Evolutionary conservation across 2,797 vertebrate genomes (phyloP).

Genomic region (Dendrocincla tyrannina): DNA sequence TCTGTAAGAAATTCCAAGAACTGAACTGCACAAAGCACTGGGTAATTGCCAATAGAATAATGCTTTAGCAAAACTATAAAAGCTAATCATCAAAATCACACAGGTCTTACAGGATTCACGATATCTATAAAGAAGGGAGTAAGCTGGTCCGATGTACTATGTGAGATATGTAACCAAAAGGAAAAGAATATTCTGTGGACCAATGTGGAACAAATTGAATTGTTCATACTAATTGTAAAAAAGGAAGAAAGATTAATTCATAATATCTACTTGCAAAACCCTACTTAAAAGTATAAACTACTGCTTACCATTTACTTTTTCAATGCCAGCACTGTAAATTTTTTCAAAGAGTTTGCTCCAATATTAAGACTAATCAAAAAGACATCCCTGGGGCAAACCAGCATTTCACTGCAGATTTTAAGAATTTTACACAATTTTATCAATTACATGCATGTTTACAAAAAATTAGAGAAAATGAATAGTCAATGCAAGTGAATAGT

Average conservation of each 20-base stretch:
- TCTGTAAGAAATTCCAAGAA: not conserved
- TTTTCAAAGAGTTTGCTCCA: not conserved
- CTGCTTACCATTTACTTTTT: not conserved
- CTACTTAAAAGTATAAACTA: not conserved
- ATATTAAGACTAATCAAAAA: not conserved
- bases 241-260: not conserved
- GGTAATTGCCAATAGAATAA: not conserved
- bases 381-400: not conserved
- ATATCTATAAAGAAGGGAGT: not conserved
- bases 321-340: not conserved
- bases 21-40: not conserved
- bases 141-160: rapidly evolving
- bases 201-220: not conserved
- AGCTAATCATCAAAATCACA: not conserved
- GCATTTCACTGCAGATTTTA: not conserved
- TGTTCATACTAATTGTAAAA: not conserved
- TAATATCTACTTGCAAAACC: not conserved
- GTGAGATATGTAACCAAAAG: not conserved
- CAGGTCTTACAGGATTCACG: not conserved
- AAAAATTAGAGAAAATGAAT: not conserved
- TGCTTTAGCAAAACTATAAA: not conserved
- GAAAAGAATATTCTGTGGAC: not conserved
- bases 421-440: not conserved
- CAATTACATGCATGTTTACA: not conserved
- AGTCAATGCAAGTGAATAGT: not conserved